Base-by-base conservation (phyloP, 2,888 invertebrate genomes). In the Himalopsyche tibetana region DNA sequence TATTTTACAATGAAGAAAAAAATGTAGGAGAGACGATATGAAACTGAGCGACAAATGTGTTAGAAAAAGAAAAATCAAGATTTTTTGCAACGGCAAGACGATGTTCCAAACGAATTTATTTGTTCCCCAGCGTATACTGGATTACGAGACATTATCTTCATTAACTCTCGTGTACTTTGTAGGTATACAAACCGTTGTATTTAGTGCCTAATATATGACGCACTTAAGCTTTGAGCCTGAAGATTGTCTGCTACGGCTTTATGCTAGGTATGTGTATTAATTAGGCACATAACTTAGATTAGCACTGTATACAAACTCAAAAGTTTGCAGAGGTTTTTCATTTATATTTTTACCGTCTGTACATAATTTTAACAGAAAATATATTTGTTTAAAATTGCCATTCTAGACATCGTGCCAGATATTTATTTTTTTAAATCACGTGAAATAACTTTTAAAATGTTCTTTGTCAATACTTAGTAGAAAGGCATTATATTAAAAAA, bases 271-370 rank as follows among this genome's bases (percentile, higher is more conserved):
- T 55, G 80, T 56, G 85, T 85, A 83, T 87, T 87, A 87, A 87
- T 87, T 85, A 87, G 85, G 51, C 81, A 74, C 85, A 87, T 87
- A 87, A 87, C 81, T 87, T 85, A 87, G 83, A 87, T 87, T 86
- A 84, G 86, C 19, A 36, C 63, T 80, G 38, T 81, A 63, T 82
- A 38, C 19, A 74, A 38, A 55, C 28, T 55, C n/a, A 17, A 55
- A 55, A 80, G 80, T 51, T 51, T 51, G 28, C 55, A 51, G 81
- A 36, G 55, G n/a, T 11, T 82, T 56, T 5, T 51, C 15, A 15
- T 51, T 4, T 15, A 15, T 15, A 51, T 51, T 51, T 51, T 51
- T 15, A 51, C 8, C 12, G 15, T 51, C 51, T 3, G 15, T 3
- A 15, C 4, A 15, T 4, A 51, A 3, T 51, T 51, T 51, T 4